Conservation (phyloP, 2,797 vertebrate genomes). For the Iguana delicatissima region DNA sequence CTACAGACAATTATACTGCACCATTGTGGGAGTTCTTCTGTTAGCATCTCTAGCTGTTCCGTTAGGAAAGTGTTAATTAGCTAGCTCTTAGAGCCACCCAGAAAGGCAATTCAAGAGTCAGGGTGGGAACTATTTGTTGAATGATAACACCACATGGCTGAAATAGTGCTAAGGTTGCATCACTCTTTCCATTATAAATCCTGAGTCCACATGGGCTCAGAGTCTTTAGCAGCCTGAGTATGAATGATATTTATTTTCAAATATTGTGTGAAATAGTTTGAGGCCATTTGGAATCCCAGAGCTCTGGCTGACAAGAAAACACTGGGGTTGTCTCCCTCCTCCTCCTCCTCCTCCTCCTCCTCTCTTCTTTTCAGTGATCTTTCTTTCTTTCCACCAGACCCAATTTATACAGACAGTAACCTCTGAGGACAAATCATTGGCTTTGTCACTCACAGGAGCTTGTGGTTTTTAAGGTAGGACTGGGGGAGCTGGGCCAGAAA, state of each 20-base stretch:
- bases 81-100: constrained; percentile 33
- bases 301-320: not conserved
- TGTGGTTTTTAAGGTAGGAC: no score
- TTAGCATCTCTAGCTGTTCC: constrained; percentile 20
- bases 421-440: not conserved
- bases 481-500: no score
- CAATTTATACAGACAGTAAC: not conserved
- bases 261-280: constrained; percentile 75
- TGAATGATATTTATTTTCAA: constrained; percentile 76
- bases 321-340: constrained; percentile 30
- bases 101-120: constrained; percentile 37
- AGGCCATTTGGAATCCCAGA: constrained; percentile 60
- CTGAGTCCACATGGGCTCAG: constrained; percentile 45
- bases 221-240: constrained; percentile 62
- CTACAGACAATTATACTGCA: constrained; percentile 22
- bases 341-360: not conserved
- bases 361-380: no score
- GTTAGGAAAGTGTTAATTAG: constrained; percentile 65
- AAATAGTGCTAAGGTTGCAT: constrained; percentile 64
- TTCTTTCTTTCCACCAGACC: not conserved
- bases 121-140: constrained; percentile 54
- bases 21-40: not conserved
- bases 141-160: constrained; percentile 64
- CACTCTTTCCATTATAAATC: constrained; percentile 70
- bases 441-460: no score